A percentile compares a stretch with the other conserved stretches of the same genome.
Conservation (phyloP, 2,888 invertebrate species). For the Panorpa germanica region DNA sequence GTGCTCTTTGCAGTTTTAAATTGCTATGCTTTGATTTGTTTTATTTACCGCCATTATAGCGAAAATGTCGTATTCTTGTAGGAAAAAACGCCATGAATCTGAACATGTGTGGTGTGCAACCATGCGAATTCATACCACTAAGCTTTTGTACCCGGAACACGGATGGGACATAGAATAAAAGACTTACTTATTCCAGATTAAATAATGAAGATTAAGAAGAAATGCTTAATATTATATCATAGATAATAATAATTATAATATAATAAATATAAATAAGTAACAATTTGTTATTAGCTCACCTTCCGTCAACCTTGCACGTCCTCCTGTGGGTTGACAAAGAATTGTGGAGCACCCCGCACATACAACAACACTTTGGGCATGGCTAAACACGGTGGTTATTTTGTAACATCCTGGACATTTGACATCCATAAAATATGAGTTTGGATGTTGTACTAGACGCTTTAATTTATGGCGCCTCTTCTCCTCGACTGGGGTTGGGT, state of each 20-base stretch:
- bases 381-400: constrained; percentile 98
- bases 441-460: constrained; percentile 96
- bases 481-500: constrained; percentile 90
- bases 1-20: too few relatives aligned
- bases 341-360: constrained; percentile 98
- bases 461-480: constrained; percentile 93
- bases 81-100: too few relatives aligned
- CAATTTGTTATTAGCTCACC: constrained; percentile 30
- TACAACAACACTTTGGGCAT: constrained; percentile 96
- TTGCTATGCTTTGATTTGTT: too few relatives aligned
- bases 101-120: too few relatives aligned
- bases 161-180: too few relatives aligned
- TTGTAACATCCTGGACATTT: constrained; percentile 99
- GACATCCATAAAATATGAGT: constrained; percentile 99
- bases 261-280: not conserved
- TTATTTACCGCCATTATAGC: too few relatives aligned
- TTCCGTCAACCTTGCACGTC: constrained; percentile 96
- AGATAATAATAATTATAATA: not conserved
- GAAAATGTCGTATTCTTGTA: too few relatives aligned
- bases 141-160: too few relatives aligned
- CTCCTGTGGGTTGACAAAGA: constrained; percentile 96
- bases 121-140: too few relatives aligned
- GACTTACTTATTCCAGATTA: too few relatives aligned
- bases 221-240: not conserved
- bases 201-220: too few relatives aligned